Base-by-base conservation (phyloP, 2,797 vertebrate species). In the Cyclopterus lumpus region DNA sequence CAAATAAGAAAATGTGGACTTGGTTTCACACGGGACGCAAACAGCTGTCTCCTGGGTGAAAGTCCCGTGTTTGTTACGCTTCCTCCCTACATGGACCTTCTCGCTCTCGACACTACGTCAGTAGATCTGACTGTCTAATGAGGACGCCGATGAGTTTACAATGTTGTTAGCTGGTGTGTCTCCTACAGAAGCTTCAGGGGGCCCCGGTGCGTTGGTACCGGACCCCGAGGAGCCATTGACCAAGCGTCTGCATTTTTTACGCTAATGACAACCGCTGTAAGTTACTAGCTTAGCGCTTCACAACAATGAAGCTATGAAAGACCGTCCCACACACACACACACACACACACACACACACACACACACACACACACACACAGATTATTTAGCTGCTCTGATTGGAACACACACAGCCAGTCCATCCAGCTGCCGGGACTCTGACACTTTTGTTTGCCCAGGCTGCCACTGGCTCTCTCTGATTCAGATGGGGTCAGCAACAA, bases 401-500 rank as follows among this genome's bases (percentile, higher is more conserved):
- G 36, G 59, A 80, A 54, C 79, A 24, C 64, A 68, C 18, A 20
- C 55, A 79, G 64, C 78, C 66, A 2, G 48, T 67, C 67, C 71
- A 48, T 58, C 48, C 82, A 75, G 88, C 77, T 71, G n/a, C 77
- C 48, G 72, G 67, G 71, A 81, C 75, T 75, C 64, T 3, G 59
- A 75, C 81, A 89, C 90, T 84, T 90, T 91, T 89, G 86, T 87
- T 89, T 82, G 83, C 66, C 80, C 0, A 16, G 15, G 68, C 80
- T 49, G 81, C 81, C 77, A 42, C 81, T 22, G 80, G 74, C 86
- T 82, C 86, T 88, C 89, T 87, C 77, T 64, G 69, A 88, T 89
- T 94, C 88, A 92, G 80, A 93, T 84, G 73, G 49, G 78, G 90
- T 94, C 94, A 94, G 94, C 93, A 93, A 94, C 93, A 94, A 94